Conservation (phyloP, 2,888 invertebrate genomes). For the Athalia rosae region DNA sequence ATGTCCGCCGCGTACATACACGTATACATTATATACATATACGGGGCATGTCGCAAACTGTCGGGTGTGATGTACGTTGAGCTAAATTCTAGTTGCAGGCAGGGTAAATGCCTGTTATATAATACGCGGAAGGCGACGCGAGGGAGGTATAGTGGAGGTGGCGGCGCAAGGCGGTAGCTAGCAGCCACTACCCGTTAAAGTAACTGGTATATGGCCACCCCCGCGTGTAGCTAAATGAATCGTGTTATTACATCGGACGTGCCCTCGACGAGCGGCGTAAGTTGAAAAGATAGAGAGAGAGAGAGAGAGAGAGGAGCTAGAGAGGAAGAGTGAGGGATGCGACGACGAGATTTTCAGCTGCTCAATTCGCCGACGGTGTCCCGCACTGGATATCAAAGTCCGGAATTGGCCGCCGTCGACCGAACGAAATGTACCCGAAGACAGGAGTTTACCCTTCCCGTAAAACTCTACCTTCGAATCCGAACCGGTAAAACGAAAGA, state of each 20-base stretch:
- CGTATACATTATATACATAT: not conserved
- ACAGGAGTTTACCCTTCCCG: not conserved
- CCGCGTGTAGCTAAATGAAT: slow-evolving; percentile 33
- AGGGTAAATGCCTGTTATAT: slow-evolving; percentile 35
- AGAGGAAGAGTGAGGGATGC: too few relatives aligned
- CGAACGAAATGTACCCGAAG: slow-evolving; percentile 11
- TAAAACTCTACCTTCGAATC: not conserved
- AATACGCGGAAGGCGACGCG: slow-evolving; percentile 17
- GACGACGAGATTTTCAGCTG: not conserved
- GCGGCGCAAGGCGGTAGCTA: too few relatives aligned
- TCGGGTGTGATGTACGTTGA: slow-evolving; percentile 21
- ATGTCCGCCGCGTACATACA: too few relatives aligned
- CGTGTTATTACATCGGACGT: slow-evolving; percentile 42
- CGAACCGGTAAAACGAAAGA: too few relatives aligned
- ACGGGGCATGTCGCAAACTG: not conserved
- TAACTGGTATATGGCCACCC: slow-evolving; percentile 24
- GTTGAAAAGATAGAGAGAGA: not conserved
- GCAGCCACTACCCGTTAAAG: not conserved
- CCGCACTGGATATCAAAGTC: slow-evolving; percentile 10
- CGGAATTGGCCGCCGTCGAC: slow-evolving; percentile 5
- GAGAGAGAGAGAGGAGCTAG: not conserved
- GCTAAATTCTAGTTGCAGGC: slow-evolving; percentile 35
- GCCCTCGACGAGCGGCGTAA: not conserved
- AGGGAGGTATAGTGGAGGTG: too few relatives aligned
- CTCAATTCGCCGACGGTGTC: slow-evolving; percentile 16